A percentile compares a stretch with the other conserved stretches of the same genome.
Conservation (phyloP, 1,140 invertebrate species). For the Linepithema humile region DNA sequence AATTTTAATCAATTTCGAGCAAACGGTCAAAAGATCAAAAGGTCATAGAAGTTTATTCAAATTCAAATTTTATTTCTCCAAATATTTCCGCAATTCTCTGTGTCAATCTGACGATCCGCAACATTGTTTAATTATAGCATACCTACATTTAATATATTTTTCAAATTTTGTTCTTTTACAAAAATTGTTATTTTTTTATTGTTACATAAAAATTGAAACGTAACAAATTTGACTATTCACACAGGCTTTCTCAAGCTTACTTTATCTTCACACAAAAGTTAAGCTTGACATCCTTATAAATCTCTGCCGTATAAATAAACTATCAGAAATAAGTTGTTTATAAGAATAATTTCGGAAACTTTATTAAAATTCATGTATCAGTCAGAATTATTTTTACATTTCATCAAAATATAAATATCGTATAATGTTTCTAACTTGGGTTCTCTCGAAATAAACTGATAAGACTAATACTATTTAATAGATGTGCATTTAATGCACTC, state of each 20-base stretch:
- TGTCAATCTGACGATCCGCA: neutral
- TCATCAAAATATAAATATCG: neutral
- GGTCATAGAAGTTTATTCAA: neutral
- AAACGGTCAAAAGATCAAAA: neutral
- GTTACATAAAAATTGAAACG: too few relatives aligned
- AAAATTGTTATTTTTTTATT: too few relatives aligned
- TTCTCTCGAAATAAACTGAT: neutral
- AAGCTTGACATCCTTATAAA: neutral
- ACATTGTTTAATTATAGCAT: neutral
- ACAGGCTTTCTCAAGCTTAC: too few relatives aligned
- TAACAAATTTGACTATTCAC: too few relatives aligned
- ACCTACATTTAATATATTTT: too few relatives aligned
- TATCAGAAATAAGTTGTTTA: neutral
- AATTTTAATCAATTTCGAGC: neutral
- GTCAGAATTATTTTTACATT: neutral
- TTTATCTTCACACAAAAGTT: neutral
- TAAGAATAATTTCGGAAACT: neutral
- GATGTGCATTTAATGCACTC: neutral
- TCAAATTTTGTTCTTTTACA: too few relatives aligned
- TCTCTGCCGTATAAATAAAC: neutral
- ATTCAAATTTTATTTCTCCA: neutral
- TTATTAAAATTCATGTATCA: neutral
- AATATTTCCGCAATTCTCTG: slow-evolving; percentile 8
- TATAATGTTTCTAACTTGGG: neutral
- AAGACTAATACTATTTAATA: neutral